phyloP scores from a whole-genome alignment of 2,113 vertebrate genomes.

The Bagarius yarrelli region DNA sequence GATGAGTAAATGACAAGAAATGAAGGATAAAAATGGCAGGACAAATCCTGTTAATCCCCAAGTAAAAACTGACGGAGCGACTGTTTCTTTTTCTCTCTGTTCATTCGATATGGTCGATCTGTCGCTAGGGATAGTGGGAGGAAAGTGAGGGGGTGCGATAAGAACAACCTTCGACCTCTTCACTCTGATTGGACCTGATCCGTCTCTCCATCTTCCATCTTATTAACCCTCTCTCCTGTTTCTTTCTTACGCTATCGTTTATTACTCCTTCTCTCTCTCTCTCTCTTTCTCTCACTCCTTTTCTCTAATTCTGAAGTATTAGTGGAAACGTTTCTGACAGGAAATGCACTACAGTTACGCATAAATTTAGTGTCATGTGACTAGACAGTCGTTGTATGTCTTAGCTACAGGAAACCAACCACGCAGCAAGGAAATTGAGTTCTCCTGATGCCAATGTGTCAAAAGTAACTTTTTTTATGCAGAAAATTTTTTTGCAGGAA shows the following conservation, averaged over 20 bases:
- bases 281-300: conserved; percentile 18
- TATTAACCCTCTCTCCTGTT: conserved; percentile 20
- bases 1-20: not conserved
- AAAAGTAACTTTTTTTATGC: not conserved
- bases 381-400: not conserved
- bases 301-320: conserved; percentile 29
- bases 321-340: conserved; percentile 14
- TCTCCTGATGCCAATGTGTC: not conserved
- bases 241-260: conserved; percentile 39
- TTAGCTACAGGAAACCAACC: not conserved
- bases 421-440: not conserved
- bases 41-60: not conserved
- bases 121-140: conserved; percentile 57
- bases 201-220: conserved; percentile 51
- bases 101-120: conserved; percentile 57
- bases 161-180: conserved; percentile 70
- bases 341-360: conserved; percentile 5
- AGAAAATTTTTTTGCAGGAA: conserved; percentile 2
- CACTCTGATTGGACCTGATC: conserved; percentile 55
- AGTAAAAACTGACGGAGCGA: not conserved
- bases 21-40: not conserved
- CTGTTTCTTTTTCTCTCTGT: conserved; percentile 42
- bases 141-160: conserved; percentile 66
- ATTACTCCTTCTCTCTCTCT: conserved; percentile 40
- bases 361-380: conserved; percentile 57